Evolutionary conservation across 2,113 vertebrate species (phyloP).

Genomic region (Elaphurus davidianus): DNA sequence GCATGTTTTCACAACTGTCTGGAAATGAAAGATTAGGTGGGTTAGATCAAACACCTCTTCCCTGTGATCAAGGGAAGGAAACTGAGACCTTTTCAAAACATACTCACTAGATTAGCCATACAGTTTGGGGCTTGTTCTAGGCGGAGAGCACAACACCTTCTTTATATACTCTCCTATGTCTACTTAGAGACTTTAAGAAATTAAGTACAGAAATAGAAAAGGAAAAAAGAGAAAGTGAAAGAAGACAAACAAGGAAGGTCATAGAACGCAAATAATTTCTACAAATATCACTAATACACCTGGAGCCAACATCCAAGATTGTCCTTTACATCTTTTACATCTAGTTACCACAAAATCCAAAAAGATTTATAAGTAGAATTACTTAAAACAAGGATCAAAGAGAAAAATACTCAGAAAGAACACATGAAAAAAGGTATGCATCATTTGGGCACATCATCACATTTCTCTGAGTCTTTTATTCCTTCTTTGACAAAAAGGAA

Average conservation of each 20-base stretch:
- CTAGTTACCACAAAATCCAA: neutral
- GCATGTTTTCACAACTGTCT: constrained; percentile 75
- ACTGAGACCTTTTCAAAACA: constrained; percentile 68
- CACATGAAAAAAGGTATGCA: neutral
- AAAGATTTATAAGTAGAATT: neutral
- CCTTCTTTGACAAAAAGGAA: neutral
- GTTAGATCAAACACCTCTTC: constrained; percentile 71
- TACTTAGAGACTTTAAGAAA: constrained; percentile 50
- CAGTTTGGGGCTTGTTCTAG: constrained; percentile 66
- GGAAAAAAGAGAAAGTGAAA: neutral
- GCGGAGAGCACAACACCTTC: constrained; percentile 54
- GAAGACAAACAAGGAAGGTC: neutral
- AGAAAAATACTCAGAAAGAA: neutral
- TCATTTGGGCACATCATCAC: neutral
- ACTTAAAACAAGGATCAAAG: constrained; percentile 2
- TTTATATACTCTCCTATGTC: constrained; percentile 50
- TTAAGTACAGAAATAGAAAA: constrained; percentile 53
- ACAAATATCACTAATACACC: neutral
- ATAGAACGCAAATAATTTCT: constrained; percentile 24
- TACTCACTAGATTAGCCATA: constrained; percentile 65
- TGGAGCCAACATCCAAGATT: neutral
- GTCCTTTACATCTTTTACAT: neutral
- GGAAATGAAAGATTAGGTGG: constrained; percentile 69
- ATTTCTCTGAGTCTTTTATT: neutral
- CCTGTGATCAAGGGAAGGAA: constrained; percentile 60